A percentile compares a stretch with the other conserved stretches of the same genome.
These are phyloP conservation scores for Vollenhovia emeryi DNA, from an alignment of 1,140 invertebrate genomes.

Conservation along the genomic window DNA sequence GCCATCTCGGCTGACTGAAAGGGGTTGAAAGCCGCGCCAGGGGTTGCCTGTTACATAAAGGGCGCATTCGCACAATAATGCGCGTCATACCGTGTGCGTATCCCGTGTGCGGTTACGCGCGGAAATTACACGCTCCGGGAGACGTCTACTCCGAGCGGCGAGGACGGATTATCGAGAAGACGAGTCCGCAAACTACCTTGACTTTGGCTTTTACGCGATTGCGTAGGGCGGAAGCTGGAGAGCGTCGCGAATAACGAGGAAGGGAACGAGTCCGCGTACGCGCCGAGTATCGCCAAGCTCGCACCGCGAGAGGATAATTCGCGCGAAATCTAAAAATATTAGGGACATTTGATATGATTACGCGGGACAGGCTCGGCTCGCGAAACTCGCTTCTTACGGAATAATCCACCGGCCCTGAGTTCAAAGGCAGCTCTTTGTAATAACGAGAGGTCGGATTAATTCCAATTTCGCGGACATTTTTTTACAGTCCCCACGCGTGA, in stretches of 20 bases:
- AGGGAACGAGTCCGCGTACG: background rate
- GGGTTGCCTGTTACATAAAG: conserved; percentile 63
- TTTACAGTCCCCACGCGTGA: conserved; percentile 30
- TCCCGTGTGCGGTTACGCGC: conserved; percentile 44
- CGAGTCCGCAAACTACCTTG: conserved; percentile 38
- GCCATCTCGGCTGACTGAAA: conserved; percentile 66
- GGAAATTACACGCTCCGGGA: conserved; percentile 50
- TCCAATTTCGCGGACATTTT: conserved; percentile 47
- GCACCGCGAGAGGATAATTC: background rate
- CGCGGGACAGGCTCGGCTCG: background rate
- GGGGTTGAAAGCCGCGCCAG: conserved; percentile 58
- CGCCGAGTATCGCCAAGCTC: background rate
- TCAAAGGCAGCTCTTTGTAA: conserved; percentile 24
- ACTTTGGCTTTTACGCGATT: conserved; percentile 28
- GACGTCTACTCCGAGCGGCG: conserved; percentile 36
- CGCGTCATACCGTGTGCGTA: conserved; percentile 54
- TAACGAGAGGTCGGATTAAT: conserved; percentile 51
- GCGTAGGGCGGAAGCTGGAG: background rate
- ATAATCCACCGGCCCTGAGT: conserved; percentile 4
- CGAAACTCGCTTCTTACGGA: conserved; percentile 26
- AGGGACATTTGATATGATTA: conserved; percentile 11
- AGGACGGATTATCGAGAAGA: conserved; percentile 43
- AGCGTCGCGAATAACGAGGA: background rate
- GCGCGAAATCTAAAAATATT: conserved; percentile 27
- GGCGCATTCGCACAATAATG: conserved; percentile 66